A percentile compares a stretch with the other conserved stretches of the same genome.
Conservation (phyloP, 1,140 invertebrate genomes). For the Lordiphosa collinella region DNA sequence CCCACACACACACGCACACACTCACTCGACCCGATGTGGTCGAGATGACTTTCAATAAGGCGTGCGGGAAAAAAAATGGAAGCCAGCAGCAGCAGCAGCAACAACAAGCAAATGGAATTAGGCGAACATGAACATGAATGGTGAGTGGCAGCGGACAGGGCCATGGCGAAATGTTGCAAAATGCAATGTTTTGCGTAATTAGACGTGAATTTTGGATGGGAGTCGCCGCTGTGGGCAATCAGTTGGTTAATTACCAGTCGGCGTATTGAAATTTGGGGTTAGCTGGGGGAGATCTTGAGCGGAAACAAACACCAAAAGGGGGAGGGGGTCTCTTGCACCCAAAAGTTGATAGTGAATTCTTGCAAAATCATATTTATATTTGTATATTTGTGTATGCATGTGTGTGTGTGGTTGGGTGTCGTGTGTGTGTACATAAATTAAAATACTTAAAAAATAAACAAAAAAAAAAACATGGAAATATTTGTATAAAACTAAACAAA, state of each 20-base stretch:
- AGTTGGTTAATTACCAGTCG: background rate
- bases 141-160: background rate
- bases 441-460: constrained; percentile 36
- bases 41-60: constrained; percentile 1
- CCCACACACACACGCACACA: background rate
- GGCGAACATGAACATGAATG: constrained; percentile 13
- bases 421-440: constrained; percentile 30
- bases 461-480: constrained; percentile 11
- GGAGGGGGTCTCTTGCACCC: too few relatives aligned
- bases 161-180: background rate
- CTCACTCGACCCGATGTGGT: background rate
- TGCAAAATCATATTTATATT: constrained; percentile 11
- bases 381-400: constrained; percentile 23
- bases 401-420: background rate
- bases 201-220: constrained; percentile 28
- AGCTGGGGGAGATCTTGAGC: too few relatives aligned
- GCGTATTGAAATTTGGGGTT: too few relatives aligned
- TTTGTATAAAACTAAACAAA: background rate
- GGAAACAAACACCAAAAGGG: too few relatives aligned
- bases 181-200: constrained; percentile 55
- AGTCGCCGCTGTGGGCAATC: background rate
- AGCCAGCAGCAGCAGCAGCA: background rate
- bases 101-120: constrained; percentile 52
- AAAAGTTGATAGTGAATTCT: too few relatives aligned
- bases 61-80: background rate